phyloP scores from a whole-genome alignment of 1,140 invertebrate species.

The Heterodera carotae region DNA sequence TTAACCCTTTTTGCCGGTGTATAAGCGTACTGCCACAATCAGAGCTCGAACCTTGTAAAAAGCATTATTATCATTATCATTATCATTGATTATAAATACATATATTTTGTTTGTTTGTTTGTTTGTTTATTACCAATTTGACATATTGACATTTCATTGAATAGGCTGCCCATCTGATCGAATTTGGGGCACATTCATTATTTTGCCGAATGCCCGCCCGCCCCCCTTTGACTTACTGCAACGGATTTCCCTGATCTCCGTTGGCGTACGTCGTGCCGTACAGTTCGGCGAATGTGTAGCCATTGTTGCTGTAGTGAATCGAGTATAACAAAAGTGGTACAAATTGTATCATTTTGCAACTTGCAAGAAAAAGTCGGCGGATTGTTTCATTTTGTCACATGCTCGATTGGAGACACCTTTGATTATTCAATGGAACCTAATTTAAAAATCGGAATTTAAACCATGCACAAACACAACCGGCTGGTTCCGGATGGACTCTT shows the following conservation, averaged over 20 bases:
- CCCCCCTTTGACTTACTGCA: constrained; percentile 39
- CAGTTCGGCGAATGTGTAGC: constrained; percentile 53
- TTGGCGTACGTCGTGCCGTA: constrained; percentile 63
- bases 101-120: too few species aligned
- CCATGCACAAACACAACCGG: constrained; percentile 59
- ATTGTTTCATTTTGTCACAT: constrained; percentile 57
- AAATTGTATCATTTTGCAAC: not conserved
- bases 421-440: not conserved
- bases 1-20: constrained; percentile 49
- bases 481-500: constrained; percentile 52
- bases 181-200: not conserved
- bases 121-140: constrained; percentile 32
- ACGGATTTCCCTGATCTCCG: constrained; percentile 60
- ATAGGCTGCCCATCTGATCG: constrained; percentile 54
- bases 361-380: constrained; percentile 54
- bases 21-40: constrained; percentile 62
- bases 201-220: not conserved
- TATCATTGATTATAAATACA: too few species aligned
- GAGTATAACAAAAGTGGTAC: not conserved
- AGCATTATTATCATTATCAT: not conserved
- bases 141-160: constrained; percentile 49
- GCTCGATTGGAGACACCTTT: constrained; percentile 60
- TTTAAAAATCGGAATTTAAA: not conserved
- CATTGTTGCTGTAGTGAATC: constrained; percentile 14
- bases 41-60: constrained; percentile 57